Evolutionary conservation across 2,113 vertebrate genomes (phyloP).

Genomic region (Salvelinus fontinalis): DNA sequence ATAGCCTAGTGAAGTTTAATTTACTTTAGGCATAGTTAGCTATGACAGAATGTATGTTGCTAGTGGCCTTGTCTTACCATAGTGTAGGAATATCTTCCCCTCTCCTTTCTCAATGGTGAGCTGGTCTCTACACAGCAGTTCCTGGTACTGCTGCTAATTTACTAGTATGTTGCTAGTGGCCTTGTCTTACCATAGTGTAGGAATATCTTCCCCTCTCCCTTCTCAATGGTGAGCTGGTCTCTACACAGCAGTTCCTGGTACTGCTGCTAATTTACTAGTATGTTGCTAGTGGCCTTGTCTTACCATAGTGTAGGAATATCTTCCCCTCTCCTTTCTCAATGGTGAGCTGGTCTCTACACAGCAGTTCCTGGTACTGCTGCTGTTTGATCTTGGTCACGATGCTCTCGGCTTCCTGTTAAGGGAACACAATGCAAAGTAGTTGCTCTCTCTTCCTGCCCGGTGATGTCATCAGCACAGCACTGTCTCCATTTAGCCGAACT

Average conservation of each 20-base stretch:
- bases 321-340: constrained; percentile 83
- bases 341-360: constrained; percentile 88
- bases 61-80: too few relatives aligned
- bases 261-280: constrained; percentile 75
- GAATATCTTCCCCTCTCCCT: constrained; percentile 85
- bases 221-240: constrained; percentile 90
- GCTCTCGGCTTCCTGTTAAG: constrained; percentile 89
- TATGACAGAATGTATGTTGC: not conserved
- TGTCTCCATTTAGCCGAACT: constrained; percentile 20
- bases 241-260: constrained; percentile 84
- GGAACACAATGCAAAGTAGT: constrained; percentile 47
- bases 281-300: constrained; percentile 43
- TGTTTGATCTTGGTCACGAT: constrained; percentile 94
- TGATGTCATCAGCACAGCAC: constrained; percentile 18
- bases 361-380: constrained; percentile 90
- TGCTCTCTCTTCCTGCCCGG: constrained; percentile 54
- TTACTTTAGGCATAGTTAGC: too few relatives aligned
- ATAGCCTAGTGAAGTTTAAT: too few relatives aligned
- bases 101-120: constrained; percentile 84
- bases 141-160: constrained; percentile 85
- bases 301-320: constrained; percentile 92
- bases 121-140: constrained; percentile 88
- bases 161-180: too few relatives aligned
- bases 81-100: constrained; percentile 83
- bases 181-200: constrained; percentile 87